Evolutionary conservation across 1,140 invertebrate species (phyloP), one percentile per base, ranked within the genome.

Genomic region (Polyergus mexicanus): DNA sequence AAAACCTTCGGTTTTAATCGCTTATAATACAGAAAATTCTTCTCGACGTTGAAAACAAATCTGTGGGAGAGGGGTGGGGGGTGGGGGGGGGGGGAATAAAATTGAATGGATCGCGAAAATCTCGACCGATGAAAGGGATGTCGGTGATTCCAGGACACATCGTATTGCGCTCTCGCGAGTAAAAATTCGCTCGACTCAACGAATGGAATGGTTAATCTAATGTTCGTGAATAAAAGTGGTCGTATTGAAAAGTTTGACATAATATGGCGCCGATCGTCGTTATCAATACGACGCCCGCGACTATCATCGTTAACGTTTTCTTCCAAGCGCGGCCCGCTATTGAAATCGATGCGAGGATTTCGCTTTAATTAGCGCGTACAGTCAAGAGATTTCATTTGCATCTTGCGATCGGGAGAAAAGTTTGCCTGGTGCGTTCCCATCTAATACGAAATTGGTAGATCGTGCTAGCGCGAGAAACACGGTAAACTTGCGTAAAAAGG

Each of bases 311-410:
- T 83, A 83, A 54, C 19, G 68, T 83, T 83, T 62, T 54, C 41
- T n/a, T 62, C 51, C 66, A 19, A 28, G 35, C 66, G 25, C 54
- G 13, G 76, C 65, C n/a, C 38, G 47, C 77, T 91, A 90, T 90
- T 90, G 89, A 89, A 76, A 75, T 84, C 80, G 78, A 88, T 81
- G 38, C 76, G 76, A 75, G 58, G 13, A 68, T 51, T 83, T 75
- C 56, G 51, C 75, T 77, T 90, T 90, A 91, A 91, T 91, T 91
- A 90, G 78, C 80, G 44, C 56, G 65, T 51, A 35, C 8, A 65
- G 75, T 22, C 41, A 60, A 5, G 19, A 54, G 76, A 69, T 74
- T 86, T 68, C 44, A 72, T 87, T 84, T 84, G 38, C 75, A 80
- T 83, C 68, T 72, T 83, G 54, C 54, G 41, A 38, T 62, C 56